Conservation (phyloP, 2,113 vertebrate genomes). For the Onychorhynchus coronatus region DNA sequence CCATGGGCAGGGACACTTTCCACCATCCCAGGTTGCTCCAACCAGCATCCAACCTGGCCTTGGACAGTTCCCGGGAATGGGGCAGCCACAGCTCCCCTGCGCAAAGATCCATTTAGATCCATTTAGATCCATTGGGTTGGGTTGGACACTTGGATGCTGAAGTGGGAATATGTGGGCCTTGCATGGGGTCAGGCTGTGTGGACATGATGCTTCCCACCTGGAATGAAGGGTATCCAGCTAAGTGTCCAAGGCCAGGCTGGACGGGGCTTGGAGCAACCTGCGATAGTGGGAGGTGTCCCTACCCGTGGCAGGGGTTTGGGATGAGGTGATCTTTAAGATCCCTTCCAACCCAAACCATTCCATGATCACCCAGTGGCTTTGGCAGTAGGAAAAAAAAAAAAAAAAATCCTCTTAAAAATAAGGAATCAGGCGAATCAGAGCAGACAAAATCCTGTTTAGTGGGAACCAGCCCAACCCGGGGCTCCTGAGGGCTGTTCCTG, state of each 20-base stretch:
- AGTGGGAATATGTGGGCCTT: rapidly evolving
- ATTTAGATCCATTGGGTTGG: background rate
- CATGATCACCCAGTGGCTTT: background rate
- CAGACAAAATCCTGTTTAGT: background rate
- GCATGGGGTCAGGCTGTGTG: too few relatives aligned
- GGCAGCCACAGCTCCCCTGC: background rate
- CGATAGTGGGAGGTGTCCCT: background rate
- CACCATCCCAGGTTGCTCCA: background rate
- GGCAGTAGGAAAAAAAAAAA: background rate
- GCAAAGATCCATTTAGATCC: background rate
- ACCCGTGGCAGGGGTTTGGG: background rate
- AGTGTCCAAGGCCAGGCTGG: background rate
- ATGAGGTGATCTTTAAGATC: too few relatives aligned
- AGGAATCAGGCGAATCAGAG: background rate
- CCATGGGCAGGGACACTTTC: background rate
- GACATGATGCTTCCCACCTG: background rate
- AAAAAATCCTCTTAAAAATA: background rate
- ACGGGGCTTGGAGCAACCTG: background rate
- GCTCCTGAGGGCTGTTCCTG: background rate
- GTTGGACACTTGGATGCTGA: background rate
- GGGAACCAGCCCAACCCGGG: rapidly evolving
- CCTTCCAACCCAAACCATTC: too few relatives aligned
- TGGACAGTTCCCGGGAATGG: background rate
- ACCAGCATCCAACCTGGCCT: too few relatives aligned
- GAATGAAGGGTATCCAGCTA: rapidly evolving